Evolutionary conservation across 2,888 invertebrate species (phyloP), one percentile per base, ranked within the genome.

Genomic region (Sinodicranocentrus sp.): DNA sequence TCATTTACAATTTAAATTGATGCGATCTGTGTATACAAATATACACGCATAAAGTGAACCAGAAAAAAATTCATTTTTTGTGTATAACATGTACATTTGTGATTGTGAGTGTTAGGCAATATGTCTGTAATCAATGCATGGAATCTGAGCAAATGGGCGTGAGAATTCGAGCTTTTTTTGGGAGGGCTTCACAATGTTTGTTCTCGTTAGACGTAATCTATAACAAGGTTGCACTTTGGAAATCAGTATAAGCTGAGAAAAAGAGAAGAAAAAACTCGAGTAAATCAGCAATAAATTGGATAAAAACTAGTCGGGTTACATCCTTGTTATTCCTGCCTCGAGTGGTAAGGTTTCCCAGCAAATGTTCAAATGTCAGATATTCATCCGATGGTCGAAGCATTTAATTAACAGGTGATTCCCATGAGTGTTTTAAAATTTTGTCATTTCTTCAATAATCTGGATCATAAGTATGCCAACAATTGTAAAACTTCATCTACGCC

Each of bases 1-100:
- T 79, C 79, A 79, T 79, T 79, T 79, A 59, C 71, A 79, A 79
- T 71, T 79, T 79, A 79, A 79, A 79, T 79, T 65, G 79, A 79
- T 71, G 61, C 48, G n/a, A 79, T 79, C 71, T 61, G 33, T 33
- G 33, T 33, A 33, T 33, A 33, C 5, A 33, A 33, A 33, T n/a
- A n/a, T n/a, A 10, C 33, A 33, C 5, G 3, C 33, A 10, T 33
- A 33, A 33, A 6, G 33, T 33, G 10, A n/a, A n/a, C n/a, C n/a
- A n/a, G n/a, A n/a, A n/a, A n/a, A n/a, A n/a, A n/a, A n/a, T n/a
- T n/a, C n/a, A n/a, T n/a, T n/a, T n/a, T n/a, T 3, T 33, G 33
- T 33, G 33, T 33, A 33, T 33, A 33, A 10, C 10, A 10, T 33
- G 10, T 33, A 33, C n/a, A n/a, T n/a, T n/a, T n/a, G n/a, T n/a